Evolutionary conservation across 2,797 vertebrate genomes (phyloP).

Genomic region (Mormyrops attenuatus): DNA sequence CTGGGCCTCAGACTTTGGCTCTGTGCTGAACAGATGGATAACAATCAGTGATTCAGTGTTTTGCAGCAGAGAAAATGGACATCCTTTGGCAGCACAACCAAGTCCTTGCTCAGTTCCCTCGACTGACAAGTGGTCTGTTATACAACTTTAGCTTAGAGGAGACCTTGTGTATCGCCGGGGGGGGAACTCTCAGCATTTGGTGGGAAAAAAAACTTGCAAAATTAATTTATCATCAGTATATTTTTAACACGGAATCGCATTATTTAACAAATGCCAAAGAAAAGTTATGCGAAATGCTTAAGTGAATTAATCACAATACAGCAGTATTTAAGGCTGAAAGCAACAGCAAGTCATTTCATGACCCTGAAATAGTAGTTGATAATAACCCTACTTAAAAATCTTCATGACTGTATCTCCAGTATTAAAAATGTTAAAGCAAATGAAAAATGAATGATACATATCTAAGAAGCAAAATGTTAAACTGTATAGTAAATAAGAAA

Average conservation of each 20-base stretch:
- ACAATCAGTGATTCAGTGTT: slow-evolving; percentile 24
- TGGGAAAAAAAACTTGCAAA: background rate
- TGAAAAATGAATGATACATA: slow-evolving; percentile 13
- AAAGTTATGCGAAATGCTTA: background rate
- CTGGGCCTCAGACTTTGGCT: background rate
- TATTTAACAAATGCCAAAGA: background rate
- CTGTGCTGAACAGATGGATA: slow-evolving; percentile 16
- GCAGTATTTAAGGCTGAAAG: background rate
- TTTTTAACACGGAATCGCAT: background rate
- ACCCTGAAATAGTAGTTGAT: background rate
- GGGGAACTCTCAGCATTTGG: background rate
- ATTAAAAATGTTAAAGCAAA: slow-evolving; percentile 6
- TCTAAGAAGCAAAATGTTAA: slow-evolving; percentile 2
- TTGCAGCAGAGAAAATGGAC: slow-evolving; percentile 12
- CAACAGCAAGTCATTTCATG: background rate
- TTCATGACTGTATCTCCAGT: background rate
- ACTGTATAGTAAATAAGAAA: background rate
- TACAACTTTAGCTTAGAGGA: background rate
- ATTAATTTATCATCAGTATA: background rate
- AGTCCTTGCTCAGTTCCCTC: background rate
- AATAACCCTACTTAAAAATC: background rate
- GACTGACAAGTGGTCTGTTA: background rate
- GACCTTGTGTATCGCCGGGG: background rate
- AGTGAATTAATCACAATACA: background rate
- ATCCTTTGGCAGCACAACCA: background rate